Base-by-base conservation (phyloP, 2,888 invertebrate species). In the Drosophila nr. medialis region DNA sequence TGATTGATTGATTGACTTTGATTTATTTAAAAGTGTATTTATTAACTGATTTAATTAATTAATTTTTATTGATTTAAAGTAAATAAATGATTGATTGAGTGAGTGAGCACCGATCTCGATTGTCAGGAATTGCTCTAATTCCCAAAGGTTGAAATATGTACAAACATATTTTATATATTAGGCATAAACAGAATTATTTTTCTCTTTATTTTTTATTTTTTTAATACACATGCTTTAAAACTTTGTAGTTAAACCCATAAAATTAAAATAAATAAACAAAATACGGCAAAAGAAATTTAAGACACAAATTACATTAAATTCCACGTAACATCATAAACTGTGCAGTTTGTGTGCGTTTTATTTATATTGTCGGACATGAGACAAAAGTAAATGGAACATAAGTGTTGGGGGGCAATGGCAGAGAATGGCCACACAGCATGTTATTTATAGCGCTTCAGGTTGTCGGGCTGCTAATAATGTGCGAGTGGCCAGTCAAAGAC, bases 401-500 rank as follows among this genome's bases (percentile, higher is more conserved):
- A 65, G 64, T 62, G 54, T 55, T 36, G 36, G 49, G 36, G 48
- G 56, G 42, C 75, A 77, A 32, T 49, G 75, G 55, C 63, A 70
- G 42, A 56, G 70, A 58, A 80, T 77, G 73, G 73, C 64, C 59
- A 65, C 70, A 67, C 79, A 81, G 77, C 78, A 82, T 84, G 89
- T 87, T 87, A 87, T 86, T 86, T 86, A 86, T 86, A 68, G 77
- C 72, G 62, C 71, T 73, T 68, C 80, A 87, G 83, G 82, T 87
- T 87, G 90, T 75, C 72, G 80, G 87, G 72, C 69, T 75, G 88
- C 88, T 86, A 86, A 86, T 86, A 86, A 89, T 87, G 90, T 85
- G 85, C 80, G 55, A 70, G 61, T 75, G 62, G 56, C 61, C 61
- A 60, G 72, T 75, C 61, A 42, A 71, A 75, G 64, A 51, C 68